These are phyloP conservation scores for Diuraphis noxia DNA, from an alignment of 1,140 invertebrate species.

Conservation along the genomic window DNA sequence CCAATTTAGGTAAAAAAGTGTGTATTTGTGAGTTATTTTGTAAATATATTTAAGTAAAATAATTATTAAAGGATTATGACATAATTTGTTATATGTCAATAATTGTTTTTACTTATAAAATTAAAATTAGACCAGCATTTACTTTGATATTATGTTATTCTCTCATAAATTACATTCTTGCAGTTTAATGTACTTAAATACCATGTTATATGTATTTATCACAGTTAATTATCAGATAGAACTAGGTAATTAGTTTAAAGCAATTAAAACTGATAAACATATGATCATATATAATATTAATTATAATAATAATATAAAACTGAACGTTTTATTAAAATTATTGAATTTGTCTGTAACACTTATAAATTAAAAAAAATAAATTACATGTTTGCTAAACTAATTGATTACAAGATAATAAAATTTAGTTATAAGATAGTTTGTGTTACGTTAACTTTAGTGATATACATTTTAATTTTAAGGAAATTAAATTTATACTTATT, in stretches of 20 bases:
- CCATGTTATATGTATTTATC: not conserved
- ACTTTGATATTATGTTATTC: not conserved
- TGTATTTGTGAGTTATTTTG: not conserved
- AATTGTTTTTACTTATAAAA: not conserved
- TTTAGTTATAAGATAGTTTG: not conserved
- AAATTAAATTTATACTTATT: not conserved
- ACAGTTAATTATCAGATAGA: not conserved
- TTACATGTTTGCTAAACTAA: not conserved
- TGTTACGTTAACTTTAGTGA: not conserved
- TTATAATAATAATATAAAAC: too few species aligned
- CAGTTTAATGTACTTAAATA: conserved; percentile 11
- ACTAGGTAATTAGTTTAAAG: not conserved
- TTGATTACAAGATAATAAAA: not conserved
- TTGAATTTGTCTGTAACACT: not conserved
- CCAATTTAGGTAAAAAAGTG: conserved; percentile 62
- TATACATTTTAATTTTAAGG: not conserved
- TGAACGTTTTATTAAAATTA: not conserved
- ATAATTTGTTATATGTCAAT: not conserved
- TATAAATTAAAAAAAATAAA: not conserved
- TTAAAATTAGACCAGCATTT: not conserved
- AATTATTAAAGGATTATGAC: not conserved
- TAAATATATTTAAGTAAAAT: conserved; percentile 13
- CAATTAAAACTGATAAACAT: not conserved
- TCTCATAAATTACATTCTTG: not conserved
- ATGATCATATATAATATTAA: not conserved